Percentiles rank a stretch among this genome's conserved stretches.
Conservation (phyloP, 2,113 vertebrate species). For the Coryphaenoides rupestris region DNA sequence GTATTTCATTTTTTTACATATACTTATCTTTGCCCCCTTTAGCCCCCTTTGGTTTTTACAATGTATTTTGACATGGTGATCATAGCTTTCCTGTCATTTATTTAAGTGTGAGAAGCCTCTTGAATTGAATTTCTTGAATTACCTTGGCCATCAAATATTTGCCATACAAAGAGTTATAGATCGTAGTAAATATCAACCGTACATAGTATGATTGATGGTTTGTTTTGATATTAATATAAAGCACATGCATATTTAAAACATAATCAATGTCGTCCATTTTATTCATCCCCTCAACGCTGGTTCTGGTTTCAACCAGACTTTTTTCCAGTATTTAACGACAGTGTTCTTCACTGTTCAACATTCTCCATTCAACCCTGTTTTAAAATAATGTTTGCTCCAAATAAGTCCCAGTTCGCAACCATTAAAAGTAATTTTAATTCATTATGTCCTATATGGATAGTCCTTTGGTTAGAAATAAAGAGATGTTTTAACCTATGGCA, state of each 20-base stretch:
- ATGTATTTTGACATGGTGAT: constrained; percentile 1
- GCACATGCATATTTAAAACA: constrained; percentile 24
- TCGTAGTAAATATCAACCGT: constrained; percentile 29
- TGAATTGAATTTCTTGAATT: constrained; percentile 25
- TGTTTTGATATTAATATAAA: constrained; percentile 18
- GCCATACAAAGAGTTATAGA: constrained; percentile 30
- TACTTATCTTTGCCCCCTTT: constrained; percentile 17
- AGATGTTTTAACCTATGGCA: constrained; percentile 29
- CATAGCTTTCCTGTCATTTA: constrained; percentile 35
- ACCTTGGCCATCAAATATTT: constrained; percentile 37
- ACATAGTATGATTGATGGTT: neutral
- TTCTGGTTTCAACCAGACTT: constrained; percentile 20
- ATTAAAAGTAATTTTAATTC: constrained; percentile 16
- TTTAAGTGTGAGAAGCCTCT: constrained; percentile 16
- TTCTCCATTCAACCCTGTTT: constrained; percentile 8
- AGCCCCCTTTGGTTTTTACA: neutral
- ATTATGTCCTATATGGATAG: constrained; percentile 20
- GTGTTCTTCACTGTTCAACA: constrained; percentile 28
- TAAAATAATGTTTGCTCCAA: constrained; percentile 25
- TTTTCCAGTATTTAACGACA: constrained; percentile 28
- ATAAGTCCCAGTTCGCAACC: constrained; percentile 40
- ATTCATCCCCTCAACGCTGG: neutral
- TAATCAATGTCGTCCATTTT: neutral
- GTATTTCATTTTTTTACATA: constrained; percentile 21
- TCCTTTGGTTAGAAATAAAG: constrained; percentile 41